phyloP scores from a whole-genome alignment of 92 coral and sea anemone genomes.

The Phenganax subtilis region DNA sequence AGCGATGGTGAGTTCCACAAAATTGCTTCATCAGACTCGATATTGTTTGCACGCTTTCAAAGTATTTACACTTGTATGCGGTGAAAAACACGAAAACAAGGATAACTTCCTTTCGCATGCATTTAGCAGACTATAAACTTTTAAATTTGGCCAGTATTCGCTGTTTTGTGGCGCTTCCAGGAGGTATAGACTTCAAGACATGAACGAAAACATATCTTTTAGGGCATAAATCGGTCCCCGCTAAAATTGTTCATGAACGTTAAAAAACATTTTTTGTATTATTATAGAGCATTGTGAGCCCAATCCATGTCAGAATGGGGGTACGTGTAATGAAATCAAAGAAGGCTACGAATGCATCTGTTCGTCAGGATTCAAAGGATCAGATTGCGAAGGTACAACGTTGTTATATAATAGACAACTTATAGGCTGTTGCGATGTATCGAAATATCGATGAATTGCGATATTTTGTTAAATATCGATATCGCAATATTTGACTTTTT shows the following conservation, averaged over 20 bases:
- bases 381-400: conserved; percentile 87
- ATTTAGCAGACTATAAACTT: too few species aligned
- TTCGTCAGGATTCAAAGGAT: conserved; percentile 90
- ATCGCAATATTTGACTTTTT: too few species aligned
- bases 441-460: not conserved
- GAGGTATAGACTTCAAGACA: too few species aligned
- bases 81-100: too few species aligned
- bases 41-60: too few species aligned
- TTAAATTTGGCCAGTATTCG: too few species aligned
- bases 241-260: not conserved
- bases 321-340: conserved; percentile 88
- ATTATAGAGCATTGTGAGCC: conserved; percentile 57
- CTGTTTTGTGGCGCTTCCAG: too few species aligned
- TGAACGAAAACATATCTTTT: not conserved
- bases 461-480: too few species aligned
- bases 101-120: too few species aligned
- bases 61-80: too few species aligned
- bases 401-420: not conserved
- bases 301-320: conserved; percentile 92
- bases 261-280: not conserved
- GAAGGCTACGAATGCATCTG: conserved; percentile 97
- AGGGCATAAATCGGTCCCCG: not conserved
- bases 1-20: conserved; percentile 50
- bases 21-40: not conserved
- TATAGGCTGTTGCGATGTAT: not conserved